Evolutionary conservation across 2,888 invertebrate species (phyloP).

Genomic region (Apotomis capreana): DNA sequence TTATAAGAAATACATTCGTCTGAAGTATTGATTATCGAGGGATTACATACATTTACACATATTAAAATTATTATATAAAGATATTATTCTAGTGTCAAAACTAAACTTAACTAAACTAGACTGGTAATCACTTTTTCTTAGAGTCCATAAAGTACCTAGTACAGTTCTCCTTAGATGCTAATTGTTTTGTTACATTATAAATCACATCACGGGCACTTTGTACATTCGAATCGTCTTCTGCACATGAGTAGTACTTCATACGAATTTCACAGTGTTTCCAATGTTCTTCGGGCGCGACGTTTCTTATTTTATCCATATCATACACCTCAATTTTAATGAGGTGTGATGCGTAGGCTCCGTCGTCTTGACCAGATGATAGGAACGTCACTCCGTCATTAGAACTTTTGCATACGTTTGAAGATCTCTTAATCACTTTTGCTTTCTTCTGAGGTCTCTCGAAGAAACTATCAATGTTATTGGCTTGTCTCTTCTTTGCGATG

Average conservation of each 20-base stretch:
- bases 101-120: too few relatives aligned
- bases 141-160: neutral
- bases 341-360: neutral
- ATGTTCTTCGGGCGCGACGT: neutral
- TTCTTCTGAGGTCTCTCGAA: conserved; percentile 4
- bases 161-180: conserved; percentile 1
- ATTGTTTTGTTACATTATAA: neutral
- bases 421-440: neutral
- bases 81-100: too few relatives aligned
- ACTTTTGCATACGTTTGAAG: neutral
- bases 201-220: neutral
- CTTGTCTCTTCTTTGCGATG: neutral
- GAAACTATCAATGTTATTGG: neutral
- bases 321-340: conserved; percentile 1
- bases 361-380: neutral
- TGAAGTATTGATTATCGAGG: too few relatives aligned
- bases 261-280: conserved; percentile 3
- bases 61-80: too few relatives aligned
- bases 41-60: too few relatives aligned
- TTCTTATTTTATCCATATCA: neutral
- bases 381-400: neutral
- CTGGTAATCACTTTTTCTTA: neutral
- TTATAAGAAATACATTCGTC: too few relatives aligned
- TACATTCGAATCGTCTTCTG: neutral
- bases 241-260: neutral